Conservation (phyloP, 2,888 invertebrate species). For the Malacosoma neustria region DNA sequence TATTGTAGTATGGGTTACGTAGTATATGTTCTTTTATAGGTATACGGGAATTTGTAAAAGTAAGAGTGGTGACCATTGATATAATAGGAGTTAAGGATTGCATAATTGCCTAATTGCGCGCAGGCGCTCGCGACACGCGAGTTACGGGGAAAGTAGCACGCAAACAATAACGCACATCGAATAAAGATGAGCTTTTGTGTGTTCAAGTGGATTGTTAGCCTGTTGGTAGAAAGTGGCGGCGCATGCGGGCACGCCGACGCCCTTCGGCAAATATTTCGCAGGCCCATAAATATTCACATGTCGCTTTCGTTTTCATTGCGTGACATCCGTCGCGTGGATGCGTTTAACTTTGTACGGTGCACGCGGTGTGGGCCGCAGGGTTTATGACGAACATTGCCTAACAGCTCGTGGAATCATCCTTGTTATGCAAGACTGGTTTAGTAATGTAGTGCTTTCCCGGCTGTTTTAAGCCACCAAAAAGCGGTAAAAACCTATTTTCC, state of each 20-base stretch:
- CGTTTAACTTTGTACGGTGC: too few species aligned
- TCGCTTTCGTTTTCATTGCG: conserved; percentile 67
- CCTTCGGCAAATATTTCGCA: conserved; percentile 70
- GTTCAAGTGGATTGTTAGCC: conserved; percentile 15
- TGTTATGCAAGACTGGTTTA: conserved; percentile 42
- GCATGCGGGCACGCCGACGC: conserved; percentile 62
- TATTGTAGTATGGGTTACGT: too few species aligned
- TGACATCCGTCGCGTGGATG: conserved; percentile 41
- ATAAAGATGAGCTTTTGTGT: conserved; percentile 67
- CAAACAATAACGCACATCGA: conserved; percentile 50
- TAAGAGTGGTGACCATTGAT: too few species aligned
- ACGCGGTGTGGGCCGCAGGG: conserved; percentile 26
- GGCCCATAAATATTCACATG: conserved; percentile 62
- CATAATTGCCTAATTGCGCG: conserved; percentile 18
- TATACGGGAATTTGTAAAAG: too few species aligned
- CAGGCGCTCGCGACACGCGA: conserved; percentile 18
- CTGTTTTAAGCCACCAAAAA: too few species aligned
- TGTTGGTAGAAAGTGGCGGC: conserved; percentile 64
- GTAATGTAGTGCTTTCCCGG: conserved; percentile 29
- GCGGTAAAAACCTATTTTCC: too few species aligned
- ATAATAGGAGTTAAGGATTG: conserved; percentile 41
- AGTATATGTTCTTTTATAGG: too few species aligned
- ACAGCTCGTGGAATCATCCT: conserved; percentile 42
- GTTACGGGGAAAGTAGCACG: conserved; percentile 53
- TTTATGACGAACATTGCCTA: conserved; percentile 59